phyloP scores from a whole-genome alignment of 2,888 invertebrate species.

The Globia sparganii region DNA sequence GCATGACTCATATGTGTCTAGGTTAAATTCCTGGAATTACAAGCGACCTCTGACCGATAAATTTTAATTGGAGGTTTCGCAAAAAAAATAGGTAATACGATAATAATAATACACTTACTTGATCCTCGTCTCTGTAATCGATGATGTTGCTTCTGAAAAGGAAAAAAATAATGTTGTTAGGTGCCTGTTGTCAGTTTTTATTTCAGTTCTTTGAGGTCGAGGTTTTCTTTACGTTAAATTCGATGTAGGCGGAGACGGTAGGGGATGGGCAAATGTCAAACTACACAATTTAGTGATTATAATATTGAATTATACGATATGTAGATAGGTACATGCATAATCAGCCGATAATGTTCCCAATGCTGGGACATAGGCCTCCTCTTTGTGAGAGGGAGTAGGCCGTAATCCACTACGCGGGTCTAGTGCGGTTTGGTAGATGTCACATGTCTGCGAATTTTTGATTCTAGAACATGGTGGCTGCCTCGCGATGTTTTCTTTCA shows the following conservation, averaged over 20 bases:
- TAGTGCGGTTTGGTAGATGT: background rate
- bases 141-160: conserved; percentile 86
- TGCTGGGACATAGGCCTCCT: background rate
- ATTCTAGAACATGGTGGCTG: background rate
- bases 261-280: background rate
- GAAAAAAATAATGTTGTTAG: conserved; percentile 20
- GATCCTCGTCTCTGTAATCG: conserved; percentile 84
- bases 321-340: background rate
- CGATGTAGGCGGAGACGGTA: too few species aligned
- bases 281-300: background rate
- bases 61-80: background rate
- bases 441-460: background rate
- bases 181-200: background rate
- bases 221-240: background rate
- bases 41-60: background rate
- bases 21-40: conserved; percentile 29
- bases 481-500: background rate
- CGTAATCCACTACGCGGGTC: background rate
- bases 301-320: too few species aligned
- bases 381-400: background rate
- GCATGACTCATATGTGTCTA: conserved; percentile 45
- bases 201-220: background rate
- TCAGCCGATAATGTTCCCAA: background rate
- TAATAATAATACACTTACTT: conserved; percentile 76
- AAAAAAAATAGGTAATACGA: background rate